A percentile compares a stretch with the other conserved stretches of the same genome.
These are phyloP conservation scores for Periphyllus acericola DNA, from an alignment of 2,888 invertebrate genomes.

Conservation along the genomic window DNA sequence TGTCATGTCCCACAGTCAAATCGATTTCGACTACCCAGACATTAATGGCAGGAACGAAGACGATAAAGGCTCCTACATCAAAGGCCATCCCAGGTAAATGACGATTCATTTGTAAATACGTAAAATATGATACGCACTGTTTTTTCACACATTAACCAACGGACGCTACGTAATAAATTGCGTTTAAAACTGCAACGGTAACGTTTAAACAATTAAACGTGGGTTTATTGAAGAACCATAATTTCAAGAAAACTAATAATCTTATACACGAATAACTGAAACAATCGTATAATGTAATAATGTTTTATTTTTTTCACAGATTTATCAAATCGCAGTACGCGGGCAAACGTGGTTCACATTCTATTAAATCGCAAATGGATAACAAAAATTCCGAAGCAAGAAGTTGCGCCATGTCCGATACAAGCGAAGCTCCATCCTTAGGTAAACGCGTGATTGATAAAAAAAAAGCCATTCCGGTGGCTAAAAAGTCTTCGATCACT, in stretches of 20 bases:
- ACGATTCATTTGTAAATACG: no score
- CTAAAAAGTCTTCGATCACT: no score
- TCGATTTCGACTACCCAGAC: conserved; percentile 78
- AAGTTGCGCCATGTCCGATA: conserved; percentile 78
- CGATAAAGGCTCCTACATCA: conserved; percentile 69
- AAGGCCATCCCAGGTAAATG: conserved; percentile 67
- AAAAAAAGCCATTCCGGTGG: no score
- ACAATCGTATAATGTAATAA: neutral
- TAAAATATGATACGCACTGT: neutral
- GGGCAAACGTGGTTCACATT: conserved; percentile 83
- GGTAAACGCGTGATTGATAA: conserved; percentile 67
- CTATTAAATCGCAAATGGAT: conserved; percentile 83
- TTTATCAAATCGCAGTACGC: conserved; percentile 87
- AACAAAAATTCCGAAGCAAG: conserved; percentile 71
- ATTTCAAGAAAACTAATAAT: neutral
- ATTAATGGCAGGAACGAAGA: conserved; percentile 70
- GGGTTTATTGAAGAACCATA: neutral
- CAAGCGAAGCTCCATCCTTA: conserved; percentile 90
- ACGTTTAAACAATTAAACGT: neutral
- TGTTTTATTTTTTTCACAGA: conserved; percentile 65
- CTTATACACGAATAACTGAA: neutral
- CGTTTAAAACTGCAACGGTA: neutral
- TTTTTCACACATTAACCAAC: no score
- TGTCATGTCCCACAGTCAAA: conserved; percentile 68
- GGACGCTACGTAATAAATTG: neutral